Evolutionary conservation across 1,140 invertebrate species (phyloP), one percentile per base, ranked within the genome.

Genomic region (Gonioctena quinquepunctata): DNA sequence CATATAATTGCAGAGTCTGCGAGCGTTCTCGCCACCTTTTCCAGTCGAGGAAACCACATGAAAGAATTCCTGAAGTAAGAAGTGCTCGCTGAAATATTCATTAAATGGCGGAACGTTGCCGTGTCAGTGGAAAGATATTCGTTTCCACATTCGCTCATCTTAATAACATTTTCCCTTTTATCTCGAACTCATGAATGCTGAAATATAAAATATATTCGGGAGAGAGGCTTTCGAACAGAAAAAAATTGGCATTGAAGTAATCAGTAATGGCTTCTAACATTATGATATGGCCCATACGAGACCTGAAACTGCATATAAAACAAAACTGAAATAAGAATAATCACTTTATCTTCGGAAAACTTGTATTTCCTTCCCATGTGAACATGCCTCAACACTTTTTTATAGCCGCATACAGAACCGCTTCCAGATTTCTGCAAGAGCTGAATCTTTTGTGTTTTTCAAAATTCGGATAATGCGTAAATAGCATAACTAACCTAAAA

Each of bases 151-250:
- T 71, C 64, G 52, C 64, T 71, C 69, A 71, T 71, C 64, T 71
- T 71, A 71, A 71, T 71, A 71, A 71, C 64, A 71, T 71, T 67
- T 67, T 62, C 22, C 59, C 69, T 67, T 71, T 71, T 63, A 71
- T 71, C 56, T 67, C 28, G 64, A 71, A 67, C 59, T 71, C 56
- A 61, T 70, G 69, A 71, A 71, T 71, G 63, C 62, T 59, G 56
- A 59, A 42, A 28, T 18, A 33, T 23, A 28, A 42, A 42, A 42
- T 42, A 42, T 42, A 42, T 42, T 42, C 33, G 13, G 2, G 16
- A 11, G 13, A 42, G 16, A 42, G 8, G 7, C 5, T 42, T 4
- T 42, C 8, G 33, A n/a, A n/a, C 11, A n/a, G 16, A 42, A n/a
- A n/a, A n/a, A n/a, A 42, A 42, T 42, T 42, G 33, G 8, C 3